Conservation (phyloP, 2,797 vertebrate species). For the Eulemur albifrons region DNA sequence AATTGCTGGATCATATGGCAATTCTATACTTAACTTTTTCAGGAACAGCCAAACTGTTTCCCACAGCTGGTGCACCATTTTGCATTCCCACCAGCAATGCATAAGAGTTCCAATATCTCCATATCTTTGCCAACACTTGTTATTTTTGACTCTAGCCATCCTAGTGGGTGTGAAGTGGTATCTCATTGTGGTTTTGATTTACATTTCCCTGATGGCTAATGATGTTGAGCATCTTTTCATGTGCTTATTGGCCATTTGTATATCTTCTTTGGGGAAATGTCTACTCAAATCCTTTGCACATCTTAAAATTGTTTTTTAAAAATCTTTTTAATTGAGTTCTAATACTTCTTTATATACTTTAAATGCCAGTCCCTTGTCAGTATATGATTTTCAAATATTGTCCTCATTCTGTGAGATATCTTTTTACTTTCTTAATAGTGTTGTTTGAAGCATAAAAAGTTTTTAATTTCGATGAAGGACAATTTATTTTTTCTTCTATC, state of each 20-base stretch:
- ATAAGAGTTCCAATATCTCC: conserved; percentile 17
- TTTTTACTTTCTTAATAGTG: neutral
- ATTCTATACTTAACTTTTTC: conserved; percentile 54
- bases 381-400: neutral
- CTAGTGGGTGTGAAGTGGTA: neutral
- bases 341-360: neutral
- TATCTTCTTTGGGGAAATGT: neutral
- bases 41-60: conserved; percentile 29
- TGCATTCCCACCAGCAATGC: neutral
- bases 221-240: neutral
- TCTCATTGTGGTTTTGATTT: neutral
- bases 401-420: neutral
- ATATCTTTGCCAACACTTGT: conserved; percentile 33
- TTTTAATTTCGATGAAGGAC: neutral
- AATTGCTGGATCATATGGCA: conserved; percentile 38
- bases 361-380: neutral
- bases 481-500: neutral
- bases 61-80: conserved; percentile 45
- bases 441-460: neutral
- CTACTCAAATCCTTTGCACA: neutral
- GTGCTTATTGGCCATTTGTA: neutral
- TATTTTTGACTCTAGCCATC: conserved; percentile 48
- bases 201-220: conserved; percentile 26
- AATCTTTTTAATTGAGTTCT: neutral
- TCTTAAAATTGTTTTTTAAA: neutral